Evolutionary conservation across 30 jellyfish, hydroid and myxozoan species (phyloP), one percentile per base, ranked within the genome.

Genomic region (Nemopilema nomurai): DNA sequence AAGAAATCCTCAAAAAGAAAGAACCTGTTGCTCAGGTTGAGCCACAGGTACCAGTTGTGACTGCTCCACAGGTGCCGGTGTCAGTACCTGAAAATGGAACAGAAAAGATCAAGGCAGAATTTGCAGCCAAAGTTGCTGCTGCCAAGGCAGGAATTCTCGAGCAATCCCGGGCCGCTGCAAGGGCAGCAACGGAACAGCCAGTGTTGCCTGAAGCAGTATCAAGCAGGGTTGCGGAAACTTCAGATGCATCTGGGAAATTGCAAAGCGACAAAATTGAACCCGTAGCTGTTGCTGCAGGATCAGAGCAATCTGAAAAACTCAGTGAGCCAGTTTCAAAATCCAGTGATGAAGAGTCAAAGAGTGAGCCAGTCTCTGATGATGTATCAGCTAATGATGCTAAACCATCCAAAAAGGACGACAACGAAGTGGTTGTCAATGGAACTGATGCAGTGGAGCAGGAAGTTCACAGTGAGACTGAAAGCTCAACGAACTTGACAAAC

Each of bases 71-170:
- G 28, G 28, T 71, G 26, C 64, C 81, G 6, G 52, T 33, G 9
- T 52, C 84, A 0, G 51, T 18, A 13, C 16, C 73, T 74, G 71
- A 20, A 30, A 74, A 49, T 74, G 84, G 23, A 0, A 22, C 32
- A n/a, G 81, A 32, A n/a, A 74, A 22, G 18, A 78, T 33, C 17
- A 32, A 78, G 28, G 49, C 51, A 25, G 87, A 57, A 78, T 78
- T 62, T 57, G 62, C 78, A 52, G 87, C 64, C 1, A 67, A 71
- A 71, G 81, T 71, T 29, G 64, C 62, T 71, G 81, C 81, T 0
- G 49, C 29, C n/a, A 28, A 26, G 1, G 81, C 26, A 13, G 81
- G 29, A 23, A 1, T 1, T 71, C 13, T 41, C 13, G 57, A 41
- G 13, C 63, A 71, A 67, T 3, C 76, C 30, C 21, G 76, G 0